phyloP scores from a whole-genome alignment of 2,113 vertebrate species.

The Rhynchomys soricoides region DNA sequence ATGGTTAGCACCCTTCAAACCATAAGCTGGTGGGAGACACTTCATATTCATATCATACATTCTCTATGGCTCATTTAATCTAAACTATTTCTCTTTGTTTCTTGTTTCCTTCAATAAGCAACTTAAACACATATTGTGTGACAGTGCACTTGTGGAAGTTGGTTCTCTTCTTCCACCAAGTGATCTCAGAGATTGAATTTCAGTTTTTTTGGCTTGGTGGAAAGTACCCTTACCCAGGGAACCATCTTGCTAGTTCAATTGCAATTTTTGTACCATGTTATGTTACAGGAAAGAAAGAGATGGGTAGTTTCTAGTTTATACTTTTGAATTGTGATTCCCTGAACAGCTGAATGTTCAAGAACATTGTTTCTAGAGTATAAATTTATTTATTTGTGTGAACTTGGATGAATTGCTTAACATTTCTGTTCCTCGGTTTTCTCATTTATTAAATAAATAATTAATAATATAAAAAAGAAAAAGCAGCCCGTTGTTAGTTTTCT shows the following conservation, averaged over 20 bases:
- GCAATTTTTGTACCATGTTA: not conserved
- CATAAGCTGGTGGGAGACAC: not conserved
- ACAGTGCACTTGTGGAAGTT: not conserved
- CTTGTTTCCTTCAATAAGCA: not conserved
- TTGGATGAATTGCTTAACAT: not conserved
- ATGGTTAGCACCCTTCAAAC: not conserved
- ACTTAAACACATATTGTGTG: not conserved
- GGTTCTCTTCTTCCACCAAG: not conserved
- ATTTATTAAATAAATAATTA: not conserved
- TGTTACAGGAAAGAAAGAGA: not conserved
- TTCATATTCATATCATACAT: not conserved
- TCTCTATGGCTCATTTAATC: not conserved
- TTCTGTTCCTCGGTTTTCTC: not conserved
- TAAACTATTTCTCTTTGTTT: not conserved
- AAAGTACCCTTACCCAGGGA: not conserved
- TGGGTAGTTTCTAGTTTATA: not conserved
- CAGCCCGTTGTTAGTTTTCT: not conserved
- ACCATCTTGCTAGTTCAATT: not conserved
- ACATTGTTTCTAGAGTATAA: not conserved
- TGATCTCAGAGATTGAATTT: not conserved
- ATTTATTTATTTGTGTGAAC: not conserved
- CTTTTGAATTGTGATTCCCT: not conserved
- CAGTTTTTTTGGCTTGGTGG: not conserved
- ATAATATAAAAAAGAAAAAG: not conserved
- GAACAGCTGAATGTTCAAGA: not conserved